Conservation (phyloP, 2,113 vertebrate genomes). For the Eulemur rufifrons region DNA sequence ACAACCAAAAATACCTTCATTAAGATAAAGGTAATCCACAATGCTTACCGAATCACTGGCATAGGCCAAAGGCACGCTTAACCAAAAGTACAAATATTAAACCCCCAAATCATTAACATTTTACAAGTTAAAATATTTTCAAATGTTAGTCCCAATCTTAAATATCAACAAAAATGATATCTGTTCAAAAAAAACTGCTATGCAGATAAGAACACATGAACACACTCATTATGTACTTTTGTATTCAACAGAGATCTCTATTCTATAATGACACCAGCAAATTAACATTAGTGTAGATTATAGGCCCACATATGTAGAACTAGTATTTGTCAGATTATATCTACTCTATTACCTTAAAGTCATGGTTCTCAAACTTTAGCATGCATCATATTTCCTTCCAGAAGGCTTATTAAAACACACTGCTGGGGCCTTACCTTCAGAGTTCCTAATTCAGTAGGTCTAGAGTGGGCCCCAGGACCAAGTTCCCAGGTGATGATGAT, state of each 20-base stretch:
- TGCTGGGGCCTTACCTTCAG: background rate
- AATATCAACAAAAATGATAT: background rate
- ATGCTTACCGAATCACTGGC: background rate
- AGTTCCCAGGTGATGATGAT: background rate
- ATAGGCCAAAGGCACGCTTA: background rate
- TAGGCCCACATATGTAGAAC: background rate
- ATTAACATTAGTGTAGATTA: background rate
- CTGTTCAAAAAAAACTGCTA: background rate
- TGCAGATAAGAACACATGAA: background rate
- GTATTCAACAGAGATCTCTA: background rate
- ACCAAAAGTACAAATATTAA: background rate
- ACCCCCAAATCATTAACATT: background rate
- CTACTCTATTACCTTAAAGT: background rate
- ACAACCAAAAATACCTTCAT: background rate
- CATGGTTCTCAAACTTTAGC: background rate
- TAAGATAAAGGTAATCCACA: background rate
- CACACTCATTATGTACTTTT: background rate
- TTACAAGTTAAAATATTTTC: slow-evolving; percentile 24
- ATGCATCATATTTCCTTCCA: background rate
- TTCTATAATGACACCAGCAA: background rate
- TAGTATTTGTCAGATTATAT: background rate
- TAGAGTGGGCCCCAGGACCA: background rate
- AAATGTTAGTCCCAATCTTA: background rate
- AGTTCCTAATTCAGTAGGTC: background rate
- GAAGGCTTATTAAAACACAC: background rate